Base-by-base conservation (phyloP, 2,888 invertebrate species). In the Trichogramma dendrolimi region DNA sequence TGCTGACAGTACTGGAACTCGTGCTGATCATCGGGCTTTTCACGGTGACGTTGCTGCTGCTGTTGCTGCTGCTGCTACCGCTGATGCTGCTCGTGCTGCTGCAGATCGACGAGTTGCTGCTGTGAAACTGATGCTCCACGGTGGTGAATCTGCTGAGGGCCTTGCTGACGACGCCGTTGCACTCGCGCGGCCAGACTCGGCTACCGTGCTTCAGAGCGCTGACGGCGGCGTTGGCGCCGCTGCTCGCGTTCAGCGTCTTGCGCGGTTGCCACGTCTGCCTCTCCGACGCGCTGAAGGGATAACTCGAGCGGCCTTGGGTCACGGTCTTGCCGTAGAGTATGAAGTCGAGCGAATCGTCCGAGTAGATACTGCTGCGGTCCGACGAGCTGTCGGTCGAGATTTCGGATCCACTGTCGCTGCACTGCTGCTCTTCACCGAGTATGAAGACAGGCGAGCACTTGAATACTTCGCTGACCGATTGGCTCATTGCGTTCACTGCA, bases 321-420 rank as follows among this genome's bases (percentile, higher is more conserved):
- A 48, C 59, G 8, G 70, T 76, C 61, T 80, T 79, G 0, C 79
- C 76, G 60, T 79, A 79, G 8, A 79, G 68, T n/a, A 77, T 79
- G 62, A 80, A 79, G 60, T 81, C 81, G 27, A 81, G 69, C 4
- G 81, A 80, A 60, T 82, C 82, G 67, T 82, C 82, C 38, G 82
- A 82, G 58, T 82, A 81, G 58, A 82, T 81, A 68, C 81, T 81
- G 58, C 81, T 82, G 5, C 82, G 77, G 67, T 82, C 82, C 68
- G 81, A 81, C 56, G 81, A 80, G 40, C 82, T 81, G 68, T 82
- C 82, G n/a, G 81, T 80, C 10, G 82, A 82, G 69, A 82, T 81
- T 68, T 82, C 82, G 64, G 81, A 81, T 59, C 80, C 80, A 60
- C 80, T 79, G 71, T 81, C 81, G 69, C 75, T 76, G 62, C 76